Base-by-base conservation (phyloP, 2,888 invertebrate species). In the Homarus gammarus region DNA sequence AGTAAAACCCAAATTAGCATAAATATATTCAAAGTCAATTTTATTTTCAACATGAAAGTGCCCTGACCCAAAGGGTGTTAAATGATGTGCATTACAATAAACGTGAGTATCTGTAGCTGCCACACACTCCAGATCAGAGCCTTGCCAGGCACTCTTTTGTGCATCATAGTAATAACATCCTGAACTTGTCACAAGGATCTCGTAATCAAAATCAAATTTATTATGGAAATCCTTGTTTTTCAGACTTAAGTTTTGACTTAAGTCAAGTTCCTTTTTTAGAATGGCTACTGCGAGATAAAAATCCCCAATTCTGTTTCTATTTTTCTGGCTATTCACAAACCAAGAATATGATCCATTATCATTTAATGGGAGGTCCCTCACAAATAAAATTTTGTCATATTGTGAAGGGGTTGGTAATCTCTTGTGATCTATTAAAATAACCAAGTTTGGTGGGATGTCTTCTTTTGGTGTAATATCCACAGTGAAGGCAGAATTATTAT, bases 1-100 rank as follows among this genome's bases (percentile, higher is more conserved):
- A 72, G 92, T 92, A 93, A 95, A 94, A 89, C 93, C 93, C 5
- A 93, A 92, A 92, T 95, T 93, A 31, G 93, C 93, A 89, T 94
- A 94, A 2, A 95, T 94, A 92, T 94, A 94, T 88, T 93, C 93
- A 93, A 94, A 95, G 93, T 95, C 94, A n/a, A 95, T 94, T n/a
- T 93, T 93, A 92, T 94, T 95, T 2, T 94, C 94, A 5, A 93
- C 93, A 0, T 94, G 94, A 27, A 94, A 93, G 92, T 94, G 94
- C 40, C 94, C 94, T n/a, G 94, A 94, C 12, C 94, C 94, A 92
- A 95, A 95, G 31, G 94, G 93, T 12, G 95, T 94, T 92, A 94
- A 91, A 92, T 95, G 95, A 40, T 84, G 56, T 18, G 92, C 56
- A 27, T 56, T 44, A 68, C 92, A 92, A n/a, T 33, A 61, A n/a